These are phyloP conservation scores for Elgaria multicarinata DNA, from an alignment of 2,113 vertebrate genomes.

Conservation along the genomic window DNA sequence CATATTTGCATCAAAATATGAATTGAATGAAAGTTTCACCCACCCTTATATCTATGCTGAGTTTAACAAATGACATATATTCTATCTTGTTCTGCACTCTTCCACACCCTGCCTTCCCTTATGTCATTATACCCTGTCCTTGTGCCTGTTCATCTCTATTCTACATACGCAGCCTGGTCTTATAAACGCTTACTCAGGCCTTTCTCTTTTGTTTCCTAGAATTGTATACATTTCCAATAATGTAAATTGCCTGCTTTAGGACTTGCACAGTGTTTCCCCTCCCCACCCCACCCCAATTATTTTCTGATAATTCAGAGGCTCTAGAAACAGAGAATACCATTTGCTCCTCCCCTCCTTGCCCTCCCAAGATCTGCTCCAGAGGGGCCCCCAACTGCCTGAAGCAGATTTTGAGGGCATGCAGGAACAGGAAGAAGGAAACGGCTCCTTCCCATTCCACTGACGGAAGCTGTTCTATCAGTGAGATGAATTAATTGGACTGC, in stretches of 20 bases:
- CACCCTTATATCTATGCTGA: not conserved
- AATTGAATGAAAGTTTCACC: no score
- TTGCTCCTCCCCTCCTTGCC: no score
- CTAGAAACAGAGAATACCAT: conserved; percentile 1
- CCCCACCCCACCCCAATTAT: not conserved
- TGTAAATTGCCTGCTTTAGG: not conserved
- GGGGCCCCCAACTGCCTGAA: no score
- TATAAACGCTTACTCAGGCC: not conserved
- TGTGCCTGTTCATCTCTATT: not conserved
- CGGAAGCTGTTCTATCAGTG: no score
- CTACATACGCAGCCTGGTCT: not conserved
- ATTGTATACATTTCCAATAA: not conserved
- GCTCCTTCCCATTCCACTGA: no score
- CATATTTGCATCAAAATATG: no score
- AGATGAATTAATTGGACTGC: no score
- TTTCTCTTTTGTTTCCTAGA: conserved; percentile 5
- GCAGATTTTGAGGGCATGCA: no score
- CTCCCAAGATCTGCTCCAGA: no score
- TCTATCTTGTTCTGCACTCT: not conserved
- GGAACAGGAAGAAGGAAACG: no score
- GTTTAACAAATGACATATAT: not conserved
- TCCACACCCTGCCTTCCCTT: no score
- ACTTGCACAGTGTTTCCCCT: rapidly evolving
- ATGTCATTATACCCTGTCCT: not conserved
- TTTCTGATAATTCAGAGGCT: not conserved